Percentiles rank a stretch among this genome's conserved stretches.
Evolutionary conservation across 2,888 invertebrate species (phyloP).

Genomic region (Trilocha varians): DNA sequence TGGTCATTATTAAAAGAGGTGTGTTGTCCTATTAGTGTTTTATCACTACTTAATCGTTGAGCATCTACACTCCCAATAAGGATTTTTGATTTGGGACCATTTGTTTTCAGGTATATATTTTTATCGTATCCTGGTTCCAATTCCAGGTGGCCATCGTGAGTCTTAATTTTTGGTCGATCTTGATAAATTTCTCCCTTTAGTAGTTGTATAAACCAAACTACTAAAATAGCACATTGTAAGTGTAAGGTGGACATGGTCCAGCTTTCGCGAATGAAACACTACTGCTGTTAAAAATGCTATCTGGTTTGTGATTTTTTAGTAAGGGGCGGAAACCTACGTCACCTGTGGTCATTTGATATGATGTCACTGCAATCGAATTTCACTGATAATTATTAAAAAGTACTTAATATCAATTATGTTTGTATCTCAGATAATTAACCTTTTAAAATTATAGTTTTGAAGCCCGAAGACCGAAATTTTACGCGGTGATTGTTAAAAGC

Average conservation of each 20-base stretch:
- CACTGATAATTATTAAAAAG: too few species aligned
- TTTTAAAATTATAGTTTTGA: too few species aligned
- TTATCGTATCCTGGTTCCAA: slow-evolving; percentile 83
- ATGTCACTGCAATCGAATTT: too few species aligned
- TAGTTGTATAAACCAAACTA: slow-evolving; percentile 24
- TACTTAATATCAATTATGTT: too few species aligned
- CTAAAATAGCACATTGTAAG: slow-evolving; percentile 24
- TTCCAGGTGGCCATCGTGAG: slow-evolving; percentile 82
- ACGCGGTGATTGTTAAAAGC: too few species aligned
- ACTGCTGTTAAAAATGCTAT: not conserved
- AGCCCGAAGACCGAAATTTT: too few species aligned
- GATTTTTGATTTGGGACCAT: slow-evolving; percentile 77
- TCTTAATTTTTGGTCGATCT: slow-evolving; percentile 72
- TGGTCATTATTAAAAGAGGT: slow-evolving; percentile 15
- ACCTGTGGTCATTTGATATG: too few species aligned
- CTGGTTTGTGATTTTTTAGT: not conserved
- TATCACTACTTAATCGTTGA: slow-evolving; percentile 46
- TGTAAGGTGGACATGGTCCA: slow-evolving; percentile 37
- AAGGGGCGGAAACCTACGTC: slow-evolving; percentile 4
- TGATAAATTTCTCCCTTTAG: slow-evolving; percentile 72
- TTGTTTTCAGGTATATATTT: slow-evolving; percentile 82
- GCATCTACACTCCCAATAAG: slow-evolving; percentile 82
- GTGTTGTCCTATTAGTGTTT: slow-evolving; percentile 9
- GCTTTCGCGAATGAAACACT: slow-evolving; percentile 1
- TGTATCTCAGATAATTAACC: too few species aligned